phyloP scores from a whole-genome alignment of 2,888 invertebrate species.

The Nephrotoma appendiculata region DNA sequence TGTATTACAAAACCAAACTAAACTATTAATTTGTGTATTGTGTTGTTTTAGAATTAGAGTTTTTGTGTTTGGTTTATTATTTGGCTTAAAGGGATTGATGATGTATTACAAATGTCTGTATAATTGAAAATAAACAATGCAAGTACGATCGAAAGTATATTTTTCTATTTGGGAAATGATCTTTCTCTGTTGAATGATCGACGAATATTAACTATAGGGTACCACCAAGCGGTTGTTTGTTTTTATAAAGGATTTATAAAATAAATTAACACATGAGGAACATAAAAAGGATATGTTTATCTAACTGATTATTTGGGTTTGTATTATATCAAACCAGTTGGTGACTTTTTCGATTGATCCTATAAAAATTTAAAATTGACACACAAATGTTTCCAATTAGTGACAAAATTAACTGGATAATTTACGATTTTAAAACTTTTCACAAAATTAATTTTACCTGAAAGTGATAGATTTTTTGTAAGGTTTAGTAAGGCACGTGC shows the following conservation, averaged over 20 bases:
- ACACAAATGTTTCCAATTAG: not conserved
- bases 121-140: not conserved
- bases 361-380: not conserved
- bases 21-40: not conserved
- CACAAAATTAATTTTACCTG: not conserved
- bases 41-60: not conserved
- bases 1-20: not conserved
- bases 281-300: not conserved
- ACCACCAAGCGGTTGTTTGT: not conserved
- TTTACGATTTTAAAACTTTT: not conserved
- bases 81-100: not conserved
- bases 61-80: not conserved
- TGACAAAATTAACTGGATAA: not conserved
- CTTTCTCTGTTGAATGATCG: not conserved
- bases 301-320: not conserved
- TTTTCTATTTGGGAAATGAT: not conserved
- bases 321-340: not conserved
- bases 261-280: not conserved
- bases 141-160: not conserved
- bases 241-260: not conserved
- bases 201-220: not conserved
- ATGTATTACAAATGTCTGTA: not conserved
- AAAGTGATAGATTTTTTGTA: not conserved
- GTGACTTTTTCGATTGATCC: not conserved
- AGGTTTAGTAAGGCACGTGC: not conserved